Evolutionary conservation across 2,113 vertebrate species (phyloP), one percentile per base, ranked within the genome.

Genomic region (Laticauda colubrina): DNA sequence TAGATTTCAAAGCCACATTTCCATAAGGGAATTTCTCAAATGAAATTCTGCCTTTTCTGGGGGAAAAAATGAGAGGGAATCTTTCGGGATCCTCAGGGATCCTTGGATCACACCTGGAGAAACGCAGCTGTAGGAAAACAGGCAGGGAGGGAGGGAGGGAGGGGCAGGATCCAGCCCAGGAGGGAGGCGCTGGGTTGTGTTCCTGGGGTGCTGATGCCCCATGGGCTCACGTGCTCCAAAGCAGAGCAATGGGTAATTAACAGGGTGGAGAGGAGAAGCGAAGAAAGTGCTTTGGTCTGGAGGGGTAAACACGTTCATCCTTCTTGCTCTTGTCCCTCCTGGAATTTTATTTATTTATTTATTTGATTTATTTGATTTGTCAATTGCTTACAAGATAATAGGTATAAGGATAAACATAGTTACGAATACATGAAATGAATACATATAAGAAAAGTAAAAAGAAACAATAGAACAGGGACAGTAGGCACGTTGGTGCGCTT

Each of bases 251-350:
- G 39, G 39, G n/a, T 92, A 69, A 85, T 91, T 93, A 93, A 89
- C 57, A 57, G 26, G 48, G 29, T 24, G 91, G 69, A 15, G 92
- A 20, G 51, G 56, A 90, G 93, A 55, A 94, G 29, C 12, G 15
- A 45, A 92, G 94, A 89, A 93, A 92, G 81, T 34, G 14, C 69
- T 57, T 20, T 20, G 29, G 0, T 0, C 59, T 11, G 48, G 61
- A 26, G 69, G 85, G 92, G 85, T 53, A 95, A 95, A 96, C 93
- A 93, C 86, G 88, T 54, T 0, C 91, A 94, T 92, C 69, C 87
- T 93, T 34, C 92, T 93, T 39, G 64, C 90, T 81, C 39, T 34
- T 26, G 26, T 43, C 53, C 5, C 0, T 48, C 87, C 34, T n/a
- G 24, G 48, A 85, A 39, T 75, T 7, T 48, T 48, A 7, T 1